A percentile compares a stretch with the other conserved stretches of the same genome.
phyloP scores from a whole-genome alignment of 2,888 invertebrate species.

The Tridacna crocea region DNA sequence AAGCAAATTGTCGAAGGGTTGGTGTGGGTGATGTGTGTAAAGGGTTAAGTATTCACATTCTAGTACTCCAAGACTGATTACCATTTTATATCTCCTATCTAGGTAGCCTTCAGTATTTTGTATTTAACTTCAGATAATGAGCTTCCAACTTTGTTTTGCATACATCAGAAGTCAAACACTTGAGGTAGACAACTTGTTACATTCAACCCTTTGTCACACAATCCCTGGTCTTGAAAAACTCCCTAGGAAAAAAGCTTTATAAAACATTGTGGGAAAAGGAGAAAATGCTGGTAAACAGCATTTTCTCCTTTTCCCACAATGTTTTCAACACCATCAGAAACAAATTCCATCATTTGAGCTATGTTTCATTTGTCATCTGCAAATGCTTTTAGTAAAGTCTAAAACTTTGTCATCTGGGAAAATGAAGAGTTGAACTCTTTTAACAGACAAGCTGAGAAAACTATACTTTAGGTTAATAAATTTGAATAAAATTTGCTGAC shows the following conservation, averaged over 20 bases:
- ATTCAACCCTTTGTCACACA: neutral
- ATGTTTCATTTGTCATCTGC: too few species aligned
- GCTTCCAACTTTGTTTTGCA: slow-evolving; percentile 24
- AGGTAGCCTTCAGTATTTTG: neutral
- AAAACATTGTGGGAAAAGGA: too few species aligned
- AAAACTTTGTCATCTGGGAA: too few species aligned
- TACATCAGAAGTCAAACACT: slow-evolving; percentile 26
- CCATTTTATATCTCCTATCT: slow-evolving; percentile 7
- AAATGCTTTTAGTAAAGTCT: too few species aligned
- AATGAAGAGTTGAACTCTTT: neutral
- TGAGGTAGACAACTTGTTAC: slow-evolving; percentile 21
- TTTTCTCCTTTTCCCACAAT: too few species aligned
- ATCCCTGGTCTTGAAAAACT: too few species aligned
- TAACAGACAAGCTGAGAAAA: neutral
- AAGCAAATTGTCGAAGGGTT: neutral
- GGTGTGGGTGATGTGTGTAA: neutral
- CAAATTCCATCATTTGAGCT: too few species aligned
- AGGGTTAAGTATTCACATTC: neutral
- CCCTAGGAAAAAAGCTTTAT: too few species aligned
- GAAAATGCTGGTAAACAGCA: too few species aligned
- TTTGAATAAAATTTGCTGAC: neutral
- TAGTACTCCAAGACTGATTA: neutral
- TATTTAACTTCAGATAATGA: slow-evolving; percentile 14
- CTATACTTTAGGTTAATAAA: neutral
- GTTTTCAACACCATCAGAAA: too few species aligned